A percentile compares a stretch with the other conserved stretches of the same genome.
Conservation (phyloP, 2,113 vertebrate species). For the Tupaia tana region DNA sequence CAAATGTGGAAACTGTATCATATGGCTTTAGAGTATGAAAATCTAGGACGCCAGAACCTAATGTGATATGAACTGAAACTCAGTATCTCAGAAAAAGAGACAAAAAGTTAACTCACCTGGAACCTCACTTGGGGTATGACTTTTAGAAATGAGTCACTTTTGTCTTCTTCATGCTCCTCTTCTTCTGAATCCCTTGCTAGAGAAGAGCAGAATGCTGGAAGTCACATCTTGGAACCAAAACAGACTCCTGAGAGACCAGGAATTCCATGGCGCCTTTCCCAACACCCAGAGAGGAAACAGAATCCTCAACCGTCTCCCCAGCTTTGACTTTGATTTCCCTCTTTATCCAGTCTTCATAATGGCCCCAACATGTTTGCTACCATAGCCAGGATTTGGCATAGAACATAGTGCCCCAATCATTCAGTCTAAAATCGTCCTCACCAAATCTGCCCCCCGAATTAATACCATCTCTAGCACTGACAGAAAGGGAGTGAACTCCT, state of each 20-base stretch:
- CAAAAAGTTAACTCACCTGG: neutral
- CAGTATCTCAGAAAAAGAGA: neutral
- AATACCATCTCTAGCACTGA: neutral
- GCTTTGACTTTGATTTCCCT: no score
- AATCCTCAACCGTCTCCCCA: neutral
- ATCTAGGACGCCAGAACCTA: neutral
- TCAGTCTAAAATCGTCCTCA: no score
- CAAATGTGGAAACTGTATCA: neutral
- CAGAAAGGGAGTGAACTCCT: neutral
- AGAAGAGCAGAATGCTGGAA: neutral
- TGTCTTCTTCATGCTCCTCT: neutral
- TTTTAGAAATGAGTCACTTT: neutral
- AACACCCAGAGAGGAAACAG: neutral
- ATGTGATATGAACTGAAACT: neutral
- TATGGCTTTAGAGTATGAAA: neutral
- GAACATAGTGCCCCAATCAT: neutral
- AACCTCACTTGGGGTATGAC: neutral
- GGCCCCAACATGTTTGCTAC: neutral
- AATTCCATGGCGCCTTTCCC: neutral
- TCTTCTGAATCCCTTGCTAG: neutral
- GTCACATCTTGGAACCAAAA: neutral
- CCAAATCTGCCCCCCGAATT: neutral
- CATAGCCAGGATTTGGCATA: neutral
- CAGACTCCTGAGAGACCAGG: neutral
- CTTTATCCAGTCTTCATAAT: no score